phyloP scores from a whole-genome alignment of 2,113 vertebrate species.

The Casuarius casuarius region DNA sequence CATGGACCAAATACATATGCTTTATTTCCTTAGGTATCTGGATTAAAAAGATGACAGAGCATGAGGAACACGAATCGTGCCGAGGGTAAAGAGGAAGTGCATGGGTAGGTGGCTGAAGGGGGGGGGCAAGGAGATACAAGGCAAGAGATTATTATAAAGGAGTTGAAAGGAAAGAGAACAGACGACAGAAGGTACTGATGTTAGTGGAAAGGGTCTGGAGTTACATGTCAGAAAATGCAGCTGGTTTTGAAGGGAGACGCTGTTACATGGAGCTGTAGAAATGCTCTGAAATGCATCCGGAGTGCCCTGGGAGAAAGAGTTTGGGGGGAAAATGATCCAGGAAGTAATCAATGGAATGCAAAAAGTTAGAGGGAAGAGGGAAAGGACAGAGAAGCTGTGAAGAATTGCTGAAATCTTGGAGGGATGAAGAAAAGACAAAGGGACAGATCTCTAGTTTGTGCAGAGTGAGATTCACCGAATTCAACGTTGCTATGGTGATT shows the following conservation, averaged over 20 bases:
- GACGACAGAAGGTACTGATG: background rate
- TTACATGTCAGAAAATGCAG: background rate
- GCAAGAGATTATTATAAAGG: background rate
- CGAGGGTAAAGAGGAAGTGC: background rate
- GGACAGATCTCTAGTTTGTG: background rate
- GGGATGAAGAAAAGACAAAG: background rate
- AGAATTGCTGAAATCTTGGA: background rate
- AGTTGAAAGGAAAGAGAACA: background rate
- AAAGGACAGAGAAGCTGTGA: background rate
- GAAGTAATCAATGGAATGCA: background rate
- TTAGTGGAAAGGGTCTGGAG: background rate
- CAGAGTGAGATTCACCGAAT: background rate
- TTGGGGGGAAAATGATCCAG: background rate
- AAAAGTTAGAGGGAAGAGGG: background rate
- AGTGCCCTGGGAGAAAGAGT: background rate
- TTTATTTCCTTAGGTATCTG: slow-evolving; percentile 8
- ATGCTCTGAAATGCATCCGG: background rate
- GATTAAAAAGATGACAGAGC: slow-evolving; percentile 27
- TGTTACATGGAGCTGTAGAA: background rate
- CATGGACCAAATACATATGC: slow-evolving; percentile 47
- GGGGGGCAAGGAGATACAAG: background rate
- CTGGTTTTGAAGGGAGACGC: background rate
- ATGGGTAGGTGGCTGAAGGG: background rate
- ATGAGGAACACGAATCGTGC: background rate
- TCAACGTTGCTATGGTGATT: slow-evolving; percentile 42